Conservation (phyloP, 2,888 invertebrate species). For the Acronicta alni region DNA sequence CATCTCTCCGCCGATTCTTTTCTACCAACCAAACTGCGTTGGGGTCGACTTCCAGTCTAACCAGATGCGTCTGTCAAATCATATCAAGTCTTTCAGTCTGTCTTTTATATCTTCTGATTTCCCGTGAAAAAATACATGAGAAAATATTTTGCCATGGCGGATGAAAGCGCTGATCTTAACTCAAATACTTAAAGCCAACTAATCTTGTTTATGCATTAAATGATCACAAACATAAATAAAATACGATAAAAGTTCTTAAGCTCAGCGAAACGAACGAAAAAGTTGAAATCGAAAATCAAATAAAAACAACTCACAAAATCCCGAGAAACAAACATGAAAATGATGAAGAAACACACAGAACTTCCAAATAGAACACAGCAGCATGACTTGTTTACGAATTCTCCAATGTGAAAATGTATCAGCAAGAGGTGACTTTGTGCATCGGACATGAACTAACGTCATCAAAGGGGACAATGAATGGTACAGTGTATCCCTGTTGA, state of each 20-base stretch:
- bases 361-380: conserved; percentile 24
- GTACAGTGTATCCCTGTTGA: conserved; percentile 66
- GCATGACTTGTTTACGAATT: conserved; percentile 64
- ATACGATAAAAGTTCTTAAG: conserved; percentile 10
- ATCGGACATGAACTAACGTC: conserved; percentile 77
- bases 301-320: conserved; percentile 39
- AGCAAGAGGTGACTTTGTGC: conserved; percentile 73
- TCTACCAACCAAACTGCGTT: too few relatives aligned
- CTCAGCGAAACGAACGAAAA: conserved; percentile 22
- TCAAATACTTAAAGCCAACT: conserved; percentile 30
- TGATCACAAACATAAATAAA: conserved; percentile 32
- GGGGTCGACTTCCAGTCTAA: too few relatives aligned
- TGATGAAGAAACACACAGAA: conserved; percentile 46
- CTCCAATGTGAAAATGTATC: conserved; percentile 67
- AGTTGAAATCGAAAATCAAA: conserved; percentile 39
- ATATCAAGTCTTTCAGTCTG: too few relatives aligned
- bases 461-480: conserved; percentile 75
- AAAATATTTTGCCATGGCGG: conserved; percentile 14
- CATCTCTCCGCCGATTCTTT: too few relatives aligned
- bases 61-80: too few relatives aligned
- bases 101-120: too few relatives aligned
- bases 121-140: conserved; percentile 4
- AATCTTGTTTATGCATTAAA: conserved; percentile 31
- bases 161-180: conserved; percentile 19
- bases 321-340: conserved; percentile 51